Conservation (phyloP, 2,888 invertebrate genomes). For the Tromatobia lineatoria region DNA sequence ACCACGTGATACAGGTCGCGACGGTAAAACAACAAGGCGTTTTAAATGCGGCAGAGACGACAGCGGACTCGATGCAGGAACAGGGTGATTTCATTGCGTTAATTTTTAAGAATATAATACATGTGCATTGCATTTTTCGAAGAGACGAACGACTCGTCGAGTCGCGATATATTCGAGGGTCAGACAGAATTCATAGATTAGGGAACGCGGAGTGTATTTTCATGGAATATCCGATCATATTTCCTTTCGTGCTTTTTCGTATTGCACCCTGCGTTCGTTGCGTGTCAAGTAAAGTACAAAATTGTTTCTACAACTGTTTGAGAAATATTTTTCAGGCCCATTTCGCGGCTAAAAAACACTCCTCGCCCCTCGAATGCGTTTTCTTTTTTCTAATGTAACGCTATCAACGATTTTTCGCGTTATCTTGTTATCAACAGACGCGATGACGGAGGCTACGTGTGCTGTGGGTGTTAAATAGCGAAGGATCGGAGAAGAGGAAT, state of each 20-base stretch:
- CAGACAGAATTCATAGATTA: neutral
- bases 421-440: slow-evolving; percentile 60
- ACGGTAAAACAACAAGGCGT: slow-evolving; percentile 41
- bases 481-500: neutral
- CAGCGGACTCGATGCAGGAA: slow-evolving; percentile 72
- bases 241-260: slow-evolving; percentile 63
- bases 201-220: slow-evolving; percentile 1
- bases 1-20: slow-evolving; percentile 32
- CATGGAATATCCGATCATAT: slow-evolving; percentile 39
- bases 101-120: slow-evolving; percentile 52
- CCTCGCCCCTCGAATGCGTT: slow-evolving; percentile 17
- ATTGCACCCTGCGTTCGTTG: slow-evolving; percentile 72
- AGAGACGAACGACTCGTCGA: slow-evolving; percentile 16
- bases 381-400: slow-evolving; percentile 26
- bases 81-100: slow-evolving; percentile 74
- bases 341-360: slow-evolving; percentile 13
- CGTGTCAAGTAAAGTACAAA: slow-evolving; percentile 81
- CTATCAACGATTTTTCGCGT: slow-evolving; percentile 63
- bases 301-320: slow-evolving; percentile 78
- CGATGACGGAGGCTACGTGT: slow-evolving; percentile 61
- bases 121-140: slow-evolving; percentile 47
- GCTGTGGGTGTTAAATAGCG: slow-evolving; percentile 17
- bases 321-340: slow-evolving; percentile 74
- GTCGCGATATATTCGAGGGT: slow-evolving; percentile 22
- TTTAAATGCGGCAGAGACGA: neutral